phyloP scores from a whole-genome alignment of 2,797 vertebrate genomes.

The Pterois miles region DNA sequence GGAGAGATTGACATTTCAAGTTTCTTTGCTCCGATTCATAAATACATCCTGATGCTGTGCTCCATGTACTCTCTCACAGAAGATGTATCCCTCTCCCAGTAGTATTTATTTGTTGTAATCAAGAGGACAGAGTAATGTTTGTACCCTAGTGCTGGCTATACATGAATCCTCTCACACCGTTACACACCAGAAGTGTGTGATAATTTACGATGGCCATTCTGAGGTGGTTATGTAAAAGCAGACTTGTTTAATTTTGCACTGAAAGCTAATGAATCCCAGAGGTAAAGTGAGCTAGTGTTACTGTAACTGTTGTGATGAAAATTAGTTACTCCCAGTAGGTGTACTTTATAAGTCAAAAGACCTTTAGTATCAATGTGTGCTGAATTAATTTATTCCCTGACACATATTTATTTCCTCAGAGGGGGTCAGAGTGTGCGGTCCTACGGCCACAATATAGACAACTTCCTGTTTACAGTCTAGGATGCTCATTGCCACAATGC shows the following conservation, averaged over 20 bases:
- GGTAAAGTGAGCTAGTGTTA: conserved; percentile 40
- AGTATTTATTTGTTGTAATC: conserved; percentile 83
- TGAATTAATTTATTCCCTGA: conserved; percentile 22
- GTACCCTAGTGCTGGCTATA: conserved; percentile 53
- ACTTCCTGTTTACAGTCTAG: conserved; percentile 13
- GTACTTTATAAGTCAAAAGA: conserved; percentile 13
- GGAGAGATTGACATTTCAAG: conserved; percentile 56
- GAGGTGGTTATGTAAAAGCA: conserved; percentile 71
- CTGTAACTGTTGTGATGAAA: conserved; percentile 37
- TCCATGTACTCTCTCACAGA: conserved; percentile 55
- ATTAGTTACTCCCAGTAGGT: conserved; percentile 15
- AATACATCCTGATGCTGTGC: conserved; percentile 34
- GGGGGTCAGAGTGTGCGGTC: conserved; percentile 6
- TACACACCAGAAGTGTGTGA: conserved; percentile 62
- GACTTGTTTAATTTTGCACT: conserved; percentile 74
- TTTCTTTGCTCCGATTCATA: conserved; percentile 68
- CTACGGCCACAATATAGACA: conserved; percentile 1
- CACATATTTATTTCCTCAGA: conserved; percentile 8
- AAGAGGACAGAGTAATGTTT: conserved; percentile 73
- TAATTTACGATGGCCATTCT: conserved; percentile 74
- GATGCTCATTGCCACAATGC: background rate
- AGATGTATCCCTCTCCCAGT: conserved; percentile 61
- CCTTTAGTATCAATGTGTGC: background rate
- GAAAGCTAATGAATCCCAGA: conserved; percentile 77
- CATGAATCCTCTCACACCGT: conserved; percentile 42